A percentile compares a stretch with the other conserved stretches of the same genome.
These are phyloP conservation scores for Chaetodon trifascialis DNA, from an alignment of 2,113 vertebrate genomes.

Conservation along the genomic window DNA sequence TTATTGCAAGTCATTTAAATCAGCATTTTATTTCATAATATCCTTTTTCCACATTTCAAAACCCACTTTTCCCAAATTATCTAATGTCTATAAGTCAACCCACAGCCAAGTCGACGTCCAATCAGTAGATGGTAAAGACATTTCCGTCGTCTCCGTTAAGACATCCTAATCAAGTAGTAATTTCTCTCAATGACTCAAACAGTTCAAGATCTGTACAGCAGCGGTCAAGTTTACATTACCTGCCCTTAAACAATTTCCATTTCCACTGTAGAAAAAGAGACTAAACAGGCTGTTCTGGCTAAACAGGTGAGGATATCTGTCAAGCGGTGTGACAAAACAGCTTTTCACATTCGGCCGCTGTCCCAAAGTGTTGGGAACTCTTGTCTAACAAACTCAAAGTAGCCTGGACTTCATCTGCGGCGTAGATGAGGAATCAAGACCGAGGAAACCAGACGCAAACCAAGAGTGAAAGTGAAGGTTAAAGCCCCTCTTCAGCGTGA, in stretches of 20 bases:
- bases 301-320: conserved; percentile 45
- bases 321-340: conserved; percentile 18
- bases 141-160: neutral
- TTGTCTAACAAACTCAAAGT: conserved; percentile 48
- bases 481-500: neutral
- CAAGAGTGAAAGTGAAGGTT: neutral
- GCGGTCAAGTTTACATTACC: neutral
- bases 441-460: conserved; percentile 11
- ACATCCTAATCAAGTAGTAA: neutral
- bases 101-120: too few species aligned
- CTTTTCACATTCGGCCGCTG: neutral
- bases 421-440: conserved; percentile 21
- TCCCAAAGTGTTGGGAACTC: conserved; percentile 27
- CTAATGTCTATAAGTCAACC: too few species aligned
- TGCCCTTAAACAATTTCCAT: conserved; percentile 6
- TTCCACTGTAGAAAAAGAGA: conserved; percentile 32
- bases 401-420: conserved; percentile 66
- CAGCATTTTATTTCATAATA: neutral
- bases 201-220: neutral
- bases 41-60: neutral
- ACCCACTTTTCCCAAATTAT: neutral
- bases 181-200: neutral
- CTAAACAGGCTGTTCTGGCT: conserved; percentile 55
- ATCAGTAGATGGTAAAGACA: too few species aligned
- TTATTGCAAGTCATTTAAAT: too few species aligned